Evolutionary conservation across 2,113 vertebrate species (phyloP), one percentile per base, ranked within the genome.

Genomic region (Psammodynastes pulverulentus): DNA sequence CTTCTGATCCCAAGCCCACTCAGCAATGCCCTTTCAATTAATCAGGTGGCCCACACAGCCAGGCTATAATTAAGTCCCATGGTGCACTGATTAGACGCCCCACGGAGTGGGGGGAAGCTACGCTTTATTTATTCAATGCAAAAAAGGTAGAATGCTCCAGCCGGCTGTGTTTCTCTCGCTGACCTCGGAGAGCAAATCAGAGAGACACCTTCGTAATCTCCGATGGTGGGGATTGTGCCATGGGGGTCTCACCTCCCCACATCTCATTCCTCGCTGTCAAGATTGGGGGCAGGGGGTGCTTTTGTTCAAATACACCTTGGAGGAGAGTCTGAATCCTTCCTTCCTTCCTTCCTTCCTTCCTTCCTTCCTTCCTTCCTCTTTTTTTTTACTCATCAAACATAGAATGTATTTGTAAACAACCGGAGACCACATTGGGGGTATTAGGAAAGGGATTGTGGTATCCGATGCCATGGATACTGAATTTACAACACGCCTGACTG

Each of bases 1-100:
- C n/a, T 10, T 84, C 58, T 48, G 39, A 56, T 84, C 26, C 1
- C 26, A 49, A 85, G n/a, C 10, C 21, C 88, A 86, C 89, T 90
- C 89, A 62, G 17, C 43, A 39, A 34, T 13, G 0, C 90, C 91
- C 94, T 95, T 86, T 90, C 91, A 88, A 89, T 92, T 87, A 84
- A 39, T 92, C 49, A 86, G 72, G 88, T 92, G 92, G 53, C 88
- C 92, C 93, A 94, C 91, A 96, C 84, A 0, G 12, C 67, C 12
- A 67, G 1, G 0, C 87, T 93, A 13, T 96, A 97, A 97, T 96
- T 96, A 94, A 93, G 43, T 97, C 96, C 96, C 96, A 90, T 0
- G 94, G 86, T 95, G 94, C 96, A 94, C 95, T 84, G 91, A 96
- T 97, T 92, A 95, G 95, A 94, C 94, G 95, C 0, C 0, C 91